These are phyloP conservation scores for Gambusia holbrooki DNA, from an alignment of 2,113 vertebrate species.

Conservation along the genomic window DNA sequence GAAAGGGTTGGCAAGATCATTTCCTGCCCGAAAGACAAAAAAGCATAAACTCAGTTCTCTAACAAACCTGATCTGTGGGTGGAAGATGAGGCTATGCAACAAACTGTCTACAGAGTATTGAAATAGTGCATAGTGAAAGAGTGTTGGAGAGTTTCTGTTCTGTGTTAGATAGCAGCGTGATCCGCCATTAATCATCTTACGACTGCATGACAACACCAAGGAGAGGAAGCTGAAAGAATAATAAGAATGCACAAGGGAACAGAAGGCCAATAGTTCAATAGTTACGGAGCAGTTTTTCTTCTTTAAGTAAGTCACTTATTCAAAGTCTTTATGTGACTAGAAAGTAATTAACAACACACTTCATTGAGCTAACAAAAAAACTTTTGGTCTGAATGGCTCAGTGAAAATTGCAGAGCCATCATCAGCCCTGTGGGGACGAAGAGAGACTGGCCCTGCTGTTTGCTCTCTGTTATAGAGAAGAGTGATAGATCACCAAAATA, in stretches of 20 bases:
- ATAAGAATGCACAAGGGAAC: slow-evolving; percentile 35
- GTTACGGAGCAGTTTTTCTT: background rate
- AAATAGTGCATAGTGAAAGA: slow-evolving; percentile 23
- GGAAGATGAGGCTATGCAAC: slow-evolving; percentile 1
- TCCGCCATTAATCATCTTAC: slow-evolving; percentile 62
- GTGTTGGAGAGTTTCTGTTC: slow-evolving; percentile 29
- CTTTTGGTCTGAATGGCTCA: background rate
- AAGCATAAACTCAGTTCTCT: background rate
- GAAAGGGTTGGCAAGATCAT: background rate
- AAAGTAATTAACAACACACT: slow-evolving; percentile 1
- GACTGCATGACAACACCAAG: slow-evolving; percentile 45
- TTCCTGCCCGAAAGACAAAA: background rate
- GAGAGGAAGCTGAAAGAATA: slow-evolving; percentile 37
- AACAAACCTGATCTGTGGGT: background rate
- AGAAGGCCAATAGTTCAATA: slow-evolving; percentile 39
- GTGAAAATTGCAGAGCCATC: background rate
- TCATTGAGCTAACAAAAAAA: background rate
- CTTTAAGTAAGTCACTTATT: background rate
- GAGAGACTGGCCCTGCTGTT: slow-evolving; percentile 3
- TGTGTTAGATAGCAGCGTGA: slow-evolving; percentile 30
- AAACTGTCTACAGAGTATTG: slow-evolving; percentile 9
- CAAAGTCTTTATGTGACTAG: background rate
- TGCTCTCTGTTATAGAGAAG: slow-evolving; percentile 16
- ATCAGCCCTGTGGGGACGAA: background rate
- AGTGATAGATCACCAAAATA: slow-evolving; percentile 38